phyloP scores from a whole-genome alignment of 2,113 vertebrate species.

The Cacatua alba region DNA sequence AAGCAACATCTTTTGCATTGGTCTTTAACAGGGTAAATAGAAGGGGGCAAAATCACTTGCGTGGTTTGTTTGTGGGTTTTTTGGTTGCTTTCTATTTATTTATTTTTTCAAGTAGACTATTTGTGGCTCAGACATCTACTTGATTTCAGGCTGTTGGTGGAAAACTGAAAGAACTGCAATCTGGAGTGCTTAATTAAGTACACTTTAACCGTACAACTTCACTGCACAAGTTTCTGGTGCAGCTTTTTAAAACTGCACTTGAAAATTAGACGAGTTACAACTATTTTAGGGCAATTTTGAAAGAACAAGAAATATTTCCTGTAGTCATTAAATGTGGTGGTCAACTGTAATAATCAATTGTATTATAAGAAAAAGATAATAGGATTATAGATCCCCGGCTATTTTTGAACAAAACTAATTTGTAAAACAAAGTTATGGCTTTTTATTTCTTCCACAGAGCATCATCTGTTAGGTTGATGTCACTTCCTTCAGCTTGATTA shows the following conservation, averaged over 20 bases:
- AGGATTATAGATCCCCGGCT: background rate
- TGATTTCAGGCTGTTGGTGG: background rate
- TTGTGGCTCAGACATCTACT: background rate
- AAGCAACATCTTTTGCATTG: background rate
- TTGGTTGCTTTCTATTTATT: too few relatives aligned
- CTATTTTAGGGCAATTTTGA: background rate
- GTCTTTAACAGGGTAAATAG: background rate
- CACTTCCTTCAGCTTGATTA: slow-evolving; percentile 52
- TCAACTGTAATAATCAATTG: background rate
- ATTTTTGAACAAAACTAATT: background rate
- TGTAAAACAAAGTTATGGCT: background rate
- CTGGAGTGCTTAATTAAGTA: background rate
- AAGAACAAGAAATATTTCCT: background rate
- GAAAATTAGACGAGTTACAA: background rate
- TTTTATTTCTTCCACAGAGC: background rate
- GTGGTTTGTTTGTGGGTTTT: background rate
- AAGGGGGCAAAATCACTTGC: background rate
- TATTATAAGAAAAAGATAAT: background rate
- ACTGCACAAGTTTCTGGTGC: background rate
- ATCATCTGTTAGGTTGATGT: slow-evolving; percentile 44
- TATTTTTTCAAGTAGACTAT: background rate
- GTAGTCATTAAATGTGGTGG: background rate
- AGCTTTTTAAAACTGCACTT: background rate
- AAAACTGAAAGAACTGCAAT: background rate
- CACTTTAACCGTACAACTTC: background rate